A percentile compares a stretch with the other conserved stretches of the same genome.
These are phyloP conservation scores for Oreotrochilus melanogaster DNA, from an alignment of 2,113 vertebrate species.

Conservation along the genomic window DNA sequence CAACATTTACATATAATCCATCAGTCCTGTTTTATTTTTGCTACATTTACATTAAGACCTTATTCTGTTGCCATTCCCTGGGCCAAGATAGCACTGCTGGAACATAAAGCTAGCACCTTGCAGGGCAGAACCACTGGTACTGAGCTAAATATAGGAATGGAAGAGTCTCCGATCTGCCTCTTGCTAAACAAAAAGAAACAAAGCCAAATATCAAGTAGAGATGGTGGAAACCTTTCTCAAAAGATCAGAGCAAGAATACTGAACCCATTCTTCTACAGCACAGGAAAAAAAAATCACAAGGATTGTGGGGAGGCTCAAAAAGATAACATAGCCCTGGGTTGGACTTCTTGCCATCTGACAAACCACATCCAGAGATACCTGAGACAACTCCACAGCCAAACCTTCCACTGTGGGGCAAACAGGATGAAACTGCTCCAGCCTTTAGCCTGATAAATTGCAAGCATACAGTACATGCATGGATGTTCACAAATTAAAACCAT, in stretches of 20 bases:
- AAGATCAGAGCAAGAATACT: neutral
- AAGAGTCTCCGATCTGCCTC: neutral
- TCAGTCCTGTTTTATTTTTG: neutral
- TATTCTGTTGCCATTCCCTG: neutral
- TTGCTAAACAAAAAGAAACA: neutral
- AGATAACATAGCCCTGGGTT: neutral
- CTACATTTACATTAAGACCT: neutral
- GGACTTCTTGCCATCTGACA: neutral
- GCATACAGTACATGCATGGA: neutral
- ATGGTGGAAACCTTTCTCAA: neutral
- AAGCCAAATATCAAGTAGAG: fast-evolving
- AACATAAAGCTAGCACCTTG: neutral
- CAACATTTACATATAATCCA: neutral
- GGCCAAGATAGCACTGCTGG: neutral
- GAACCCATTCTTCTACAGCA: neutral
- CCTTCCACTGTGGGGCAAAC: neutral
- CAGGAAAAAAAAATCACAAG: neutral
- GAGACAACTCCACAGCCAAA: neutral
- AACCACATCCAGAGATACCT: neutral
- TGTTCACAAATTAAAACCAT: neutral
- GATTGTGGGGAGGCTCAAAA: neutral
- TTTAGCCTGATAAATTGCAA: neutral
- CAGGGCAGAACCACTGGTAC: neutral
- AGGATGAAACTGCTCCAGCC: neutral
- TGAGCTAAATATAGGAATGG: neutral